Evolutionary conservation across 2,888 invertebrate species (phyloP).

Genomic region (Adineta ricciae): DNA sequence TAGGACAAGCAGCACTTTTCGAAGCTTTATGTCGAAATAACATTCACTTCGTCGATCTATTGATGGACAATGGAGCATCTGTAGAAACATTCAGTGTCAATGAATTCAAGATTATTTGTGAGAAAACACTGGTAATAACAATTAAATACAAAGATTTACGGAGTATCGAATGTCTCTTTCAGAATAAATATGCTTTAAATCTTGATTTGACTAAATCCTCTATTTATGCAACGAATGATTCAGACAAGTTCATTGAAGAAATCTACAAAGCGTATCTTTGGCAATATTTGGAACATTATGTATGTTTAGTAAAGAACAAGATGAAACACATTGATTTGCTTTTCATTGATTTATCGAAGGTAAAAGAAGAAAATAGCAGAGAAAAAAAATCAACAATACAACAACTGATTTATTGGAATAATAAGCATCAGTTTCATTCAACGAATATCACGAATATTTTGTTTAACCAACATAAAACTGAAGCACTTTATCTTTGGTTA

Average conservation of each 20-base stretch:
- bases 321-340: not conserved
- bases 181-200: too few relatives aligned
- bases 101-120: not conserved
- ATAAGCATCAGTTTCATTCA: not conserved
- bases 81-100: not conserved
- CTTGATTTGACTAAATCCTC: too few relatives aligned
- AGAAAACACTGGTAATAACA: not conserved
- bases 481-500: constrained; percentile 3
- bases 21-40: constrained; percentile 4
- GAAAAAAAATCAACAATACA: not conserved
- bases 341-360: not conserved
- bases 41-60: not conserved
- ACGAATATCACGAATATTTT: not conserved
- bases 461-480: not conserved
- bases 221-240: not conserved
- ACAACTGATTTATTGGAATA: too few relatives aligned
- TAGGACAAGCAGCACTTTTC: not conserved
- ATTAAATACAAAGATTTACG: too few relatives aligned
- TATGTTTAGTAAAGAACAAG: not conserved
- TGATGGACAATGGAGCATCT: not conserved
- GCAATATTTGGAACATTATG: not conserved
- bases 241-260: not conserved
- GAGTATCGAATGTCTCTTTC: too few relatives aligned
- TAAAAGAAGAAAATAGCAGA: not conserved
- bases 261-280: not conserved